Percentiles rank a stretch among this genome's conserved stretches.
phyloP scores from a whole-genome alignment of 1,140 invertebrate genomes.

The Thaumetopoea pityocampa region DNA sequence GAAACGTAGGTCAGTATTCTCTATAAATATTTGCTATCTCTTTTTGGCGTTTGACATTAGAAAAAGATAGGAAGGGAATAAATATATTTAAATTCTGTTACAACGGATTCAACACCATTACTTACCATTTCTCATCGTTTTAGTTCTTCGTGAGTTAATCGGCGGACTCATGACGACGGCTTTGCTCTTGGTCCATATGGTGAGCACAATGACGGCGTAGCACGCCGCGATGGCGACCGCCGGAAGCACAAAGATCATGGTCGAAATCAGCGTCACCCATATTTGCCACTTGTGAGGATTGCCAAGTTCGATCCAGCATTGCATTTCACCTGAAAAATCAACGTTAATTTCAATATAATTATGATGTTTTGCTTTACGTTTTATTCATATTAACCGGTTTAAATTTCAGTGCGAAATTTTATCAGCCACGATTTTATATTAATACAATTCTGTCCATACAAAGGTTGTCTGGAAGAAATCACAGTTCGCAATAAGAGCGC shows the following conservation, averaged over 20 bases:
- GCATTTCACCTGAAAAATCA: constrained; percentile 78
- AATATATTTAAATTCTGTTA: too few species aligned
- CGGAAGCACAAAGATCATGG: constrained; percentile 91
- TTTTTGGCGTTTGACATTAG: too few species aligned
- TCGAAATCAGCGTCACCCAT: constrained; percentile 90
- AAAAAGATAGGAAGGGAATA: too few species aligned
- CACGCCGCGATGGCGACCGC: constrained; percentile 93
- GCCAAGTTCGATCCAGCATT: constrained; percentile 94
- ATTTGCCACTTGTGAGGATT: constrained; percentile 88
- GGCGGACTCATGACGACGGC: constrained; percentile 75
- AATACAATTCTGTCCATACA: too few species aligned
- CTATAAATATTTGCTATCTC: too few species aligned
- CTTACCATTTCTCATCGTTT: constrained; percentile 58
- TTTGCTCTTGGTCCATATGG: constrained; percentile 92
- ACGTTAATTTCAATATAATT: not conserved
- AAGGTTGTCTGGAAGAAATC: too few species aligned
- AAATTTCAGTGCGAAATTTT: too few species aligned
- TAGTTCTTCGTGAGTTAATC: constrained; percentile 73
- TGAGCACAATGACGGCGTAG: constrained; percentile 93
- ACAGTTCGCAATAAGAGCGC: too few species aligned
- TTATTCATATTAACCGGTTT: too few species aligned
- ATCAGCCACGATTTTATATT: too few species aligned
- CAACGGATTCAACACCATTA: not conserved
- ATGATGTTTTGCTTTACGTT: not conserved
- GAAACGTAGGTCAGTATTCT: too few species aligned